These are phyloP conservation scores for Orbicella faveolata DNA, from an alignment of 64 coral and sea anemone species.

Conservation along the genomic window DNA sequence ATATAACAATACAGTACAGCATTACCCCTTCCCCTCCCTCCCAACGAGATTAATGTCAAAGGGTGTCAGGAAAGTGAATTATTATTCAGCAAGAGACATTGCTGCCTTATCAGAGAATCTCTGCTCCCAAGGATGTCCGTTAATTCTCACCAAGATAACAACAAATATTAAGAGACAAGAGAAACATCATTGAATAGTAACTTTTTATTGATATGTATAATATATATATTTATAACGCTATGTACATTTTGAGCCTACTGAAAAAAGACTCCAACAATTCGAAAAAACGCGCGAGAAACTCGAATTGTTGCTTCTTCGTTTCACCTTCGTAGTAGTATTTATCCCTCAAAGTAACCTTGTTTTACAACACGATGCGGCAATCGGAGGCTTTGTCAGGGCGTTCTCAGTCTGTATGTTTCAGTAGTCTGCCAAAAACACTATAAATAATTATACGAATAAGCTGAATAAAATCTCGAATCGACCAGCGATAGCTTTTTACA, in stretches of 20 bases:
- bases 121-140: too few species aligned
- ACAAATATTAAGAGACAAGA: not conserved
- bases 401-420: not conserved
- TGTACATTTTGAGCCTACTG: conserved; percentile 8
- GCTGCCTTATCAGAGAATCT: too few species aligned
- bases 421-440: conserved; percentile 2
- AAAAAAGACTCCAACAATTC: not conserved
- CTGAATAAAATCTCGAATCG: conserved; percentile 2
- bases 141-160: not conserved
- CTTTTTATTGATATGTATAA: conserved; percentile 28
- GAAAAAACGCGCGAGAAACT: not conserved
- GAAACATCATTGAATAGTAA: not conserved
- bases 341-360: not conserved
- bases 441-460: conserved; percentile 18
- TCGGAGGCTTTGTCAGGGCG: not conserved
- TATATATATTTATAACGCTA: conserved; percentile 2
- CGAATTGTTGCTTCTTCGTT: not conserved
- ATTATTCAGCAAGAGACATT: too few species aligned
- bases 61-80: too few species aligned
- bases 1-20: too few species aligned
- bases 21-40: too few species aligned
- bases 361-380: not conserved
- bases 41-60: too few species aligned
- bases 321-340: not conserved
- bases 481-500: conserved; percentile 21